Percentiles rank a stretch among this genome's conserved stretches.
Conservation (phyloP, 2,113 vertebrate species). For the Oreotrochilus melanogaster region DNA sequence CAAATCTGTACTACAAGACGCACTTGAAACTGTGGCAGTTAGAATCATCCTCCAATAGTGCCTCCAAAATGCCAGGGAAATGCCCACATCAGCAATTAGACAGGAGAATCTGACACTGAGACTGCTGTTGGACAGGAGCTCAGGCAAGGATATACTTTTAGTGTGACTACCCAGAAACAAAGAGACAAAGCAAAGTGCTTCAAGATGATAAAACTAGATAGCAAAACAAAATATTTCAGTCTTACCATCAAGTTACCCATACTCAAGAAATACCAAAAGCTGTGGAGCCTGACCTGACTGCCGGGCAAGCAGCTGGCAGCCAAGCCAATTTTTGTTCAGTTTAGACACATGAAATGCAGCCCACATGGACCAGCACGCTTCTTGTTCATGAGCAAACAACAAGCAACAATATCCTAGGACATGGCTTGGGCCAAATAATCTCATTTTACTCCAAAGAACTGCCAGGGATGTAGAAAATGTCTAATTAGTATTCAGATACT, state of each 20-base stretch:
- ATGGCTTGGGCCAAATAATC: neutral
- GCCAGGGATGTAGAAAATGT: neutral
- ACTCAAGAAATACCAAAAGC: neutral
- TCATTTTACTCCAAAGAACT: neutral
- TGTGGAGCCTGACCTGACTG: neutral
- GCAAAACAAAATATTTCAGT: neutral
- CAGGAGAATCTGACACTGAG: rapidly evolving
- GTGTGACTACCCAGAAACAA: rapidly evolving
- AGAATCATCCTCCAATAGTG: neutral
- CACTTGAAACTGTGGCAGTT: neutral
- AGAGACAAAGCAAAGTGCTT: neutral
- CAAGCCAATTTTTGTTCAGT: neutral
- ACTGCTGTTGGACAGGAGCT: neutral
- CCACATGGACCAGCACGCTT: neutral
- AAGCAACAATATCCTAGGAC: neutral
- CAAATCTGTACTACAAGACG: neutral
- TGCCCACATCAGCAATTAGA: neutral
- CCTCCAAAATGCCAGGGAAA: neutral
- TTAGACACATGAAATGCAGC: neutral
- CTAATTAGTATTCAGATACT: neutral
- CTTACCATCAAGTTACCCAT: neutral
- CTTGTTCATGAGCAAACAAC: neutral
- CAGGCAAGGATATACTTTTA: neutral
- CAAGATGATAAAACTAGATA: neutral
- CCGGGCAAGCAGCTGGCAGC: neutral